phyloP scores from a whole-genome alignment of 1,140 invertebrate genomes.

The Papilio polytes region DNA sequence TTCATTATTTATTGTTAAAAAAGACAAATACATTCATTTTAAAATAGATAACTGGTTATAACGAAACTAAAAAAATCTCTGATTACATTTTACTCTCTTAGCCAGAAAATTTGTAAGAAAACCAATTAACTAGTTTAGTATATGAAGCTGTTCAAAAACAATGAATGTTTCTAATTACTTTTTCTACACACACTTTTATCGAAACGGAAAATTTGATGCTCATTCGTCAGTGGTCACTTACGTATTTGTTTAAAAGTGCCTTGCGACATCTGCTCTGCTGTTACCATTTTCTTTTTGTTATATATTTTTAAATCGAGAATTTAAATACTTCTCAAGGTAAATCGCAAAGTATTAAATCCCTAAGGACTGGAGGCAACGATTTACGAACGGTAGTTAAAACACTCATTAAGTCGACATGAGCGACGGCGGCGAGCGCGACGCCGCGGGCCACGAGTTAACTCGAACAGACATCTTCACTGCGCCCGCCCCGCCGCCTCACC shows the following conservation, averaged over 20 bases:
- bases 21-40: too few relatives aligned
- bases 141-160: too few relatives aligned
- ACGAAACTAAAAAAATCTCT: too few relatives aligned
- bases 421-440: constrained; percentile 52
- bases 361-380: constrained; percentile 57
- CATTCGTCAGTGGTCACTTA: too few relatives aligned
- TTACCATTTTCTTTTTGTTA: not conserved
- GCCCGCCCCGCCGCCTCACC: constrained; percentile 38
- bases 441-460: constrained; percentile 53
- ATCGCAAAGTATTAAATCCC: constrained; percentile 46
- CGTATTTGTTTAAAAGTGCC: not conserved
- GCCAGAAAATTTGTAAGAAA: not conserved
- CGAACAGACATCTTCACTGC: constrained; percentile 55
- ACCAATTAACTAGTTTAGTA: too few relatives aligned
- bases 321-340: constrained; percentile 33
- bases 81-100: not conserved
- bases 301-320: not conserved
- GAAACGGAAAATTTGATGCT: not conserved
- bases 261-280: not conserved
- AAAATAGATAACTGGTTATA: too few relatives aligned
- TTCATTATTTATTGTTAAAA: not conserved
- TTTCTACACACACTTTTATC: not conserved
- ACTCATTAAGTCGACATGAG: constrained; percentile 66
- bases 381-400: constrained; percentile 70
- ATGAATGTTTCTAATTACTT: not conserved